Base-by-base conservation (phyloP, 2,797 vertebrate genomes). In the Manis pentadactyla region DNA sequence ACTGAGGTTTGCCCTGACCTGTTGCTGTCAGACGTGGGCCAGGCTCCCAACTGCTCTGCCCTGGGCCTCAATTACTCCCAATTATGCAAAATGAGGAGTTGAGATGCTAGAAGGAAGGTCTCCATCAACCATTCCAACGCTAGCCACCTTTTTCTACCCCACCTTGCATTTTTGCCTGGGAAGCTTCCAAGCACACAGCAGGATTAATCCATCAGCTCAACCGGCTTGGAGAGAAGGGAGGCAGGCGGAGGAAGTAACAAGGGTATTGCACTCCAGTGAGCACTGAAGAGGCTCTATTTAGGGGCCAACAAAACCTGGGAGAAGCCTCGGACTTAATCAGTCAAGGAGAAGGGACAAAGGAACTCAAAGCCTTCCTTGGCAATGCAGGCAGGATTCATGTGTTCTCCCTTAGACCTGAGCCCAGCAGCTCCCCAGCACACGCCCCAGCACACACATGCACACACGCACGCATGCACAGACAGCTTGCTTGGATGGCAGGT, bases 241-340 rank as follows among this genome's bases (percentile, higher is more conserved):
- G 77, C 96, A 97, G 96, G 98, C 98, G 98, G 98, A 99, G 98
- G 82, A 94, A 95, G 83, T 69, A 93, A 96, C 99, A 99, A 99
- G 99, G 99, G 99, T 99, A 99, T 98, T 90, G 98, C 99, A 99
- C 99, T 99, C 99, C 99, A 99, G 98, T 99, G 99, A 99, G 99
- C 99, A 99, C 98, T 99, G 99, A 99, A 99, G 99, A 99, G 99
- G 99, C 98, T 87, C 98, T 98, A 98, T 99, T 98, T 99, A 99
- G 97, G 96, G 95, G 96, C 98, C 98, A 98, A 99, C 98, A 99
- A 99, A 98, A 98, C 98, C 97, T 96, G 97, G 97, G 98, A 96
- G 95, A 97, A 98, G 98, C 97, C 98, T 98, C 94, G 27, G 98
- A 98, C 98, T 99, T 99, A 98, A 99, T 99, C 98, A 98, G 98